phyloP scores from a whole-genome alignment of 2,888 invertebrate genomes.

The Leucophenga maculata region DNA sequence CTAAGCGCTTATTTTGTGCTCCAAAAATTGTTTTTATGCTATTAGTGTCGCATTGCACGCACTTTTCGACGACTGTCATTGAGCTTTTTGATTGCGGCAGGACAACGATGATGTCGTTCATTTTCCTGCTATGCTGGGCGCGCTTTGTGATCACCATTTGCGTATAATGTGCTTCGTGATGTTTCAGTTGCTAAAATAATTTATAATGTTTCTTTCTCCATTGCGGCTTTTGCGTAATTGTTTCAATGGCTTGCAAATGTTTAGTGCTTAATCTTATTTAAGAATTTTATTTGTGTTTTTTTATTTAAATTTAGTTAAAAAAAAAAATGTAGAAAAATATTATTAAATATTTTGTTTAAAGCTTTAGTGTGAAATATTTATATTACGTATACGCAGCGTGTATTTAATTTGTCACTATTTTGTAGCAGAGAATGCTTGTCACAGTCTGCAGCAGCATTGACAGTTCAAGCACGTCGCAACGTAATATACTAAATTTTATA shows the following conservation, averaged over 20 bases:
- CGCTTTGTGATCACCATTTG: conserved; percentile 17
- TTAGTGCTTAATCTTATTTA: conserved; percentile 22
- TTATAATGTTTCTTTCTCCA: not conserved
- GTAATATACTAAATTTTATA: too few species aligned
- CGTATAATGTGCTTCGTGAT: conserved; percentile 2
- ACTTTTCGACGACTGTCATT: conserved; percentile 16
- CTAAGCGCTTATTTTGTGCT: not conserved
- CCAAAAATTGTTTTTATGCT: conserved; percentile 9
- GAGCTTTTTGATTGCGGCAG: not conserved
- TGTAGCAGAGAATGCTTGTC: too few species aligned
- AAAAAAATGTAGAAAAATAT: too few species aligned
- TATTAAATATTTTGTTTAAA: too few species aligned
- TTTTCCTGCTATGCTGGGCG: not conserved
- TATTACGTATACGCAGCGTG: too few species aligned
- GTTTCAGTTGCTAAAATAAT: not conserved
- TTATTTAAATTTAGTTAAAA: conserved; percentile 9
- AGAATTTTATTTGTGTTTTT: conserved; percentile 6
- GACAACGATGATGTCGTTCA: not conserved
- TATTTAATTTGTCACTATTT: too few species aligned
- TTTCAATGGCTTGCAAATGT: conserved; percentile 20
- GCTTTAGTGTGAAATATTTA: too few species aligned
- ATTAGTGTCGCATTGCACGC: conserved; percentile 23
- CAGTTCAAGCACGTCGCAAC: too few species aligned
- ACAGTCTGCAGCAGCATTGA: too few species aligned
- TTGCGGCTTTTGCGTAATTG: conserved; percentile 11